Conservation (phyloP, 1,140 invertebrate genomes). For the Eufriesea mexicana region DNA sequence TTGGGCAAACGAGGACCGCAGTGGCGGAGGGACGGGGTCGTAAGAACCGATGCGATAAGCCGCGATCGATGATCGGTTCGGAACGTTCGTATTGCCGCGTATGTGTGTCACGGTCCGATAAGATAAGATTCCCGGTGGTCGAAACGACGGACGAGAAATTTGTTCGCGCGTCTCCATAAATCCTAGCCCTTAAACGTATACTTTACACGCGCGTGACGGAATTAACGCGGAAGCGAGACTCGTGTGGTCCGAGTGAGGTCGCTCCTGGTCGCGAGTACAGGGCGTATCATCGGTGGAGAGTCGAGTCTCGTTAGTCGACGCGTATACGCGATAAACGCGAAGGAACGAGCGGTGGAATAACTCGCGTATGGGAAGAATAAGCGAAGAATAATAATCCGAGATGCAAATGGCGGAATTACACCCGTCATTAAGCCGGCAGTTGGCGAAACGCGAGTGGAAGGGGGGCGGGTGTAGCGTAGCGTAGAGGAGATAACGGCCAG, state of each 20-base stretch:
- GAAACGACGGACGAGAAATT: too few species aligned
- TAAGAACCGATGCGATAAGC: conserved; percentile 33
- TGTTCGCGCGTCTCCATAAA: neutral
- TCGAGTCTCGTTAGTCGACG: too few species aligned
- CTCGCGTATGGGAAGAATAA: too few species aligned
- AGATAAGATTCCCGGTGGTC: neutral
- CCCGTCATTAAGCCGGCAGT: conserved; percentile 32
- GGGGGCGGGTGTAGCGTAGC: conserved; percentile 23
- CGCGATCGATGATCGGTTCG: conserved; percentile 37
- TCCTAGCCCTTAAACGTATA: too few species aligned
- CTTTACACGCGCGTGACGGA: too few species aligned
- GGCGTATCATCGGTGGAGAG: too few species aligned
- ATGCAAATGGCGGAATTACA: conserved; percentile 43
- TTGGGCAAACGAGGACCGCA: neutral
- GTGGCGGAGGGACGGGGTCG: neutral
- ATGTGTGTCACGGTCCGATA: conserved; percentile 30
- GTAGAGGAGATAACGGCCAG: conserved; percentile 54
- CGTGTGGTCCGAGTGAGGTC: too few species aligned
- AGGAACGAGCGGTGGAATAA: neutral
- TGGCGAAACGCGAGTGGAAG: conserved; percentile 44
- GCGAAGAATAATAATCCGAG: conserved; percentile 16
- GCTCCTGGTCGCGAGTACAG: too few species aligned
- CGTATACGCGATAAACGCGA: neutral
- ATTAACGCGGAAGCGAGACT: too few species aligned
- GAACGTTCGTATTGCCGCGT: neutral